Base-by-base conservation (phyloP, 2,888 invertebrate species). In the Lithophane socia region DNA sequence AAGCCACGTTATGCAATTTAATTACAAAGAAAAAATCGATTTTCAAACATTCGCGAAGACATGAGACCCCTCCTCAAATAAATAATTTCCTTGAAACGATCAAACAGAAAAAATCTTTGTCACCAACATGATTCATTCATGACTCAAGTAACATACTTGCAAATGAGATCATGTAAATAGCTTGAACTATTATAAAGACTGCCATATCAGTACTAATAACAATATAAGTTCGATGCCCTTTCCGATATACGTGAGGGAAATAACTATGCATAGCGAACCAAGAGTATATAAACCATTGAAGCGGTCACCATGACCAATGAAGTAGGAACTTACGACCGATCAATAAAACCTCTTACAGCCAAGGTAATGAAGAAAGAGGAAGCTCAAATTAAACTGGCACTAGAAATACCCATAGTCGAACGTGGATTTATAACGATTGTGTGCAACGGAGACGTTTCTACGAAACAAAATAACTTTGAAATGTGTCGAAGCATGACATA, bases 281-380 rank as follows among this genome's bases (percentile, higher is more conserved):
- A 90, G 90, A 90, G 93, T 93, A 94, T 94, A 94, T 93, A 93
- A 93, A 89, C 93, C 91, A 94, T 93, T 82, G 88, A 86, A 83
- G 84, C 92, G 92, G 90, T 89, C 90, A 90, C 90, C 83, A 88
- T 90, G 88, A 89, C 95, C 93, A 94, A 85, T 81, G 61, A 78
- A 88, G 78, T 82, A 82, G 82, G 94, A 93, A 82, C 94, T 89
- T 82, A 90, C 77, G 88, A 86, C 84, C 79, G 84, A 88, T 86
- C 87, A 85, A 88, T 90, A 84, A 87, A 90, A 87, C 83, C 85
- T 84, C 83, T 82, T 82, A 86, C 68, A 80, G 78, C 80, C 80
- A 81, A 79, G 82, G 73, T 80, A 79, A 83, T 80, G 88, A 87
- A 88, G 85, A 90, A 86, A 86, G 77, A 88, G 90, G 92, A 89